Evolutionary conservation across 64 coral and sea anemone genomes (phyloP), one percentile per base, ranked within the genome.

Genomic region (Platygyra sinensis): DNA sequence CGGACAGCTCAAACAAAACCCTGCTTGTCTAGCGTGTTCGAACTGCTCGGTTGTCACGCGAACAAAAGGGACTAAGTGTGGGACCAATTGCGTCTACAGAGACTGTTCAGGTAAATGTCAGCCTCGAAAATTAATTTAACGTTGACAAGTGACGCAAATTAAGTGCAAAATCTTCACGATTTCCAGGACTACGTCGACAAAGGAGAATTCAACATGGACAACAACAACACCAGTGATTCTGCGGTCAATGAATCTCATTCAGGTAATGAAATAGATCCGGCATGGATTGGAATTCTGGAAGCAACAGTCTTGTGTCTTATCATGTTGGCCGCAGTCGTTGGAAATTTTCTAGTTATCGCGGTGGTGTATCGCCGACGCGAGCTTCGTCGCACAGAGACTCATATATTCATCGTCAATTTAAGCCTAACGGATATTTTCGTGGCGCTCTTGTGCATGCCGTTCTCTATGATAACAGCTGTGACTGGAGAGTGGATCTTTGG

Each of bases 391-490:
- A 89, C 80, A 39, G 92, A 89, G 54, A 94, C 92, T 20, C 87
- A 88, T 27, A 85, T 94, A 30, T 94, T 94, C 38, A 94, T 94
- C 13, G 59, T 94, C 20, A 94, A 94, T 63, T 89, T 94, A 59
- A 94, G 92, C 46, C 33, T 94, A 18, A 94, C 78, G n/a, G 92
- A 94, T 63, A 94, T 94, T 20, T 87, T 69, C 14, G 92, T 94
- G n/a, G 92, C 92, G 4, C 27, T 94, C 0, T 28, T 94, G 10
- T 94, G 92, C 61, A 94, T 89, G 92, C 92, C 92, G 29, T 89
- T 94, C 39, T 94, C 92, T 20, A 84, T 94, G 16, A 78, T 89
- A 78, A 94, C 87, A 14, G 79, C 92, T 11, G 32, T 89, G 39
- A 71, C 87, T 3, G 72, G 75, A n/a, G 78, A 85, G 13, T 94